Evolutionary conservation across 2,888 invertebrate species (phyloP).

Genomic region (Watsonalla cultraria): DNA sequence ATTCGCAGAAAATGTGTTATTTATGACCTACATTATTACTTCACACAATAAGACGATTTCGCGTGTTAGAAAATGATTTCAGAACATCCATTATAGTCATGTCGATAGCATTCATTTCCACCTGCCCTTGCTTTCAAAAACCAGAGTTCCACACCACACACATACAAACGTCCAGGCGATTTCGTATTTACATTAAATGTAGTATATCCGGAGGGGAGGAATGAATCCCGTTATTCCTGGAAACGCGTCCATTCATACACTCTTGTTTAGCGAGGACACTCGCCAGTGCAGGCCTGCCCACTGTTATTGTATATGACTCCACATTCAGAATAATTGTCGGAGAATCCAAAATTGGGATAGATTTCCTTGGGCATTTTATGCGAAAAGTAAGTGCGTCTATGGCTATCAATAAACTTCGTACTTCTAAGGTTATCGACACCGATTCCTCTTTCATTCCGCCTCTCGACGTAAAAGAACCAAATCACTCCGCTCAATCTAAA

Average conservation of each 20-base stretch:
- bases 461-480: not conserved
- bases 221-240: conserved; percentile 24
- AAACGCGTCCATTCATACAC: conserved; percentile 15
- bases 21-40: too few relatives aligned
- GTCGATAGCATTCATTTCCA: not conserved
- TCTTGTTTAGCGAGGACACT: conserved; percentile 8
- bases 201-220: conserved; percentile 1
- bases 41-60: too few relatives aligned
- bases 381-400: too few relatives aligned
- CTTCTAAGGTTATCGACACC: not conserved
- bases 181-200: not conserved
- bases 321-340: too few relatives aligned
- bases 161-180: not conserved
- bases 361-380: too few relatives aligned
- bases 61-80: too few relatives aligned
- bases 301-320: not conserved
- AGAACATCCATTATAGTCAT: too few relatives aligned
- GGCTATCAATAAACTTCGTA: not conserved
- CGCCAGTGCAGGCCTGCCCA: not conserved
- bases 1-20: too few relatives aligned
- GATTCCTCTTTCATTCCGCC: too few relatives aligned
- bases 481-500: not conserved
- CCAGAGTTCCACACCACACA: not conserved
- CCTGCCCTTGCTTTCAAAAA: not conserved
- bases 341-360: too few relatives aligned